Evolutionary conservation across 2,113 vertebrate species (phyloP), one percentile per base, ranked within the genome.

Genomic region (Hemiprocne comata): DNA sequence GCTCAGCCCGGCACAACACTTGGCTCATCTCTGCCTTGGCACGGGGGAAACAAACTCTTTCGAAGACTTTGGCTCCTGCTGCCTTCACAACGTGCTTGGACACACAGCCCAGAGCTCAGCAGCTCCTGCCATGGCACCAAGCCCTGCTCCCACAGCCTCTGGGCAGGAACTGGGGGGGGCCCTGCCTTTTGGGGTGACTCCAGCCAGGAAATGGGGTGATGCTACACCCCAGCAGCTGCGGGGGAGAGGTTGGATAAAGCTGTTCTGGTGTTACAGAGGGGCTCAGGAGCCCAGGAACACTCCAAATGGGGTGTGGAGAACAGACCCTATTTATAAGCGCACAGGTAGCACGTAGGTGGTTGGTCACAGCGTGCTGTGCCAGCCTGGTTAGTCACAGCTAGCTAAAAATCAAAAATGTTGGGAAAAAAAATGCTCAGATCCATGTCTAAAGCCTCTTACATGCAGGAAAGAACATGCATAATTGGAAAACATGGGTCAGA

Each of bases 341-440:
- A 1, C 91, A 94, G 94, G 93, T 95, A 95, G 85, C 91, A 34
- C 4, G 87, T 17, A 51, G 92, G 92, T 33, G 79, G 25, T 20
- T 73, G 95, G 95, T 50, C 90, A 48, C 87, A 89, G 88, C 62
- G 71, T 4, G 82, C 90, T 26, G 62, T 54, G 90, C 92, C 94
- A 94, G 84, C 87, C 87, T 11, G 40, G 84, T 94, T 96, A 94
- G 82, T 94, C 94, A 91, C 88, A 64, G 87, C 78, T 64, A 67
- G 67, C 87, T 90, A 92, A 69, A 75, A 87, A 85, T 11, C 86
- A 88, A 38, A 64, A 75, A 60, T 0, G 21, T 40, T 48, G 54
- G 4, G 20, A 44, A 70, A 75, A 28, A 75, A 28, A 44, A 2
- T n/a, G 18, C 86, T 54, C 54, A 8, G 40, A 61, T 31, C 67